Conservation (phyloP, 1,140 invertebrate species). For the Thalassaphorura encarpata region DNA sequence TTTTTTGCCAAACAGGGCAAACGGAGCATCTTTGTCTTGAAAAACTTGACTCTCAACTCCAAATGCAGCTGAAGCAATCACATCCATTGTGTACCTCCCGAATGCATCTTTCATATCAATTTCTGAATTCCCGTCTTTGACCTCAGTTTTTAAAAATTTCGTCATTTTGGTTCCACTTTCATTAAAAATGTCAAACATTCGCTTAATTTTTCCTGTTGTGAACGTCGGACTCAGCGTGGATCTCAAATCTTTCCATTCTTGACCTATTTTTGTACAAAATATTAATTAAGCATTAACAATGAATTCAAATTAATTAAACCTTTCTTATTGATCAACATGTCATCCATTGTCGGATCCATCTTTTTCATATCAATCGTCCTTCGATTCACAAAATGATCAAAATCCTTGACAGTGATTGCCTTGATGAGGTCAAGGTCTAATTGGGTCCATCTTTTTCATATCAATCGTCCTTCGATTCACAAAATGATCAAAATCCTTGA, state of each 20-base stretch:
- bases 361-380: background rate
- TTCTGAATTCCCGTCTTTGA: background rate
- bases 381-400: slow-evolving; percentile 40
- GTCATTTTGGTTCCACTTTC: background rate
- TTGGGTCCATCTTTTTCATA: slow-evolving; percentile 28
- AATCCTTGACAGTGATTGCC: slow-evolving; percentile 46
- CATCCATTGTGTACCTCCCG: slow-evolving; percentile 41
- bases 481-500: slow-evolving; percentile 46
- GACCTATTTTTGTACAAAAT: slow-evolving; percentile 16
- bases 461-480: slow-evolving; percentile 36
- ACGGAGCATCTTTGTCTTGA: slow-evolving; percentile 25
- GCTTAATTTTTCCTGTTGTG: slow-evolving; percentile 33
- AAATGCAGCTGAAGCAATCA: slow-evolving; percentile 43
- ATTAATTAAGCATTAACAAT: background rate
- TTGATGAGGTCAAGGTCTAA: slow-evolving; percentile 45
- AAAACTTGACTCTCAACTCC: slow-evolving; percentile 38
- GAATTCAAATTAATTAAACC: no score
- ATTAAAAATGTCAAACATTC: slow-evolving; percentile 27
- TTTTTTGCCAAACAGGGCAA: slow-evolving; percentile 17
- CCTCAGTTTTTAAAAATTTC: background rate
- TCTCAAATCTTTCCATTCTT: slow-evolving; percentile 35
- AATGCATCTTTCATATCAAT: slow-evolving; percentile 29
- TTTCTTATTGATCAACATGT: slow-evolving; percentile 10
- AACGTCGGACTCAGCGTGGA: slow-evolving; percentile 34
- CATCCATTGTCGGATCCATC: background rate